Evolutionary conservation across 2,113 vertebrate genomes (phyloP), one percentile per base, ranked within the genome.

Genomic region (Otocyon megalotis): DNA sequence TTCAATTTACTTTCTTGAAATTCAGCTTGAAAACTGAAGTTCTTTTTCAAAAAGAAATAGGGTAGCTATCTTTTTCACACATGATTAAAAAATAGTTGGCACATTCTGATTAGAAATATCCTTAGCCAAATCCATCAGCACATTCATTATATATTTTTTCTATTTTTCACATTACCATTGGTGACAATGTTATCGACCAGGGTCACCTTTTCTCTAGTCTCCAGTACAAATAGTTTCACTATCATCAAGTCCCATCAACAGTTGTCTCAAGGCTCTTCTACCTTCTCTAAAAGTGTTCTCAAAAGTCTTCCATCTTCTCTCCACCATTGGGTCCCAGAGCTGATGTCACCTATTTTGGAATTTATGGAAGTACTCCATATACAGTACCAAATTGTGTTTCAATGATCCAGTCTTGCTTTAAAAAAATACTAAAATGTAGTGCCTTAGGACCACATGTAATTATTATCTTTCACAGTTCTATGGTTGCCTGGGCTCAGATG

Each of bases 1-100:
- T 88, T 76, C 37, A n/a, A 76, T 88, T 90, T 80, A 22, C 16
- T 74, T 67, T 76, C 90, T 74, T 58, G 60, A 94, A 96, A 87
- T 83, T 94, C 32, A 43, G 37, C 76, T 88, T 85, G 37, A 90
- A 95, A 93, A 74, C 12, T 8, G 43, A 92, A 62, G 71, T 24
- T 65, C 6, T 22, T 76, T 53, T 81, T 85, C 43, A 90, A 37
- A 37, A 28, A 26, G 13, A 28, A 50, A 28, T 24, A 50, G 24
- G 28, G 28, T 14, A 50, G 43, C 19, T 54, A 54, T 67, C 7
- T 32, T 72, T 87, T 76, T 37, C 6, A 32, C 6, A 54, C 32
- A 43, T 15, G 35, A 74, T 30, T 84, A 74, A 48, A 54, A 60
- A 63, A 50, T 26, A 90, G 16, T 53, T 50, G 37, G 63, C 16